These are phyloP conservation scores for Microtus montanus DNA, from an alignment of 2,113 vertebrate genomes.

Conservation along the genomic window DNA sequence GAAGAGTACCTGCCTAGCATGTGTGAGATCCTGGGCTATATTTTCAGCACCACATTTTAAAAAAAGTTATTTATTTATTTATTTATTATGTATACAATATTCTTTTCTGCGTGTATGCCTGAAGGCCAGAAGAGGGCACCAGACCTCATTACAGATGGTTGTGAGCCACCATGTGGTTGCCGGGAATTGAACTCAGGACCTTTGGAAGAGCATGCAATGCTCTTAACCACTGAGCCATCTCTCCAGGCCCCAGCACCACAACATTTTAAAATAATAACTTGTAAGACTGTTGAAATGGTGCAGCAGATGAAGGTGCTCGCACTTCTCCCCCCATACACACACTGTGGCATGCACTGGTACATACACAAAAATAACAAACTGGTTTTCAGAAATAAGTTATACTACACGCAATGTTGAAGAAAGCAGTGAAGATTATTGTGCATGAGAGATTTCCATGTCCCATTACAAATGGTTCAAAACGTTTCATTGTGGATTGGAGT, in stretches of 20 bases:
- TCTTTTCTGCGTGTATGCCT: too few relatives aligned
- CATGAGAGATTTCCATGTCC: neutral
- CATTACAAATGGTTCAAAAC: neutral
- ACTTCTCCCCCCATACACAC: too few relatives aligned
- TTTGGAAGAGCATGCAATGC: too few relatives aligned
- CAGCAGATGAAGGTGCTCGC: neutral
- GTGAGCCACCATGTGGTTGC: too few relatives aligned
- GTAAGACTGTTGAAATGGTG: neutral
- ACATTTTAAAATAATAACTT: neutral
- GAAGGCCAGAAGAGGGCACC: too few relatives aligned
- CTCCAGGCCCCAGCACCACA: neutral
- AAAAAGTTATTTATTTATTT: neutral
- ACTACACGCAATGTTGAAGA: neutral
- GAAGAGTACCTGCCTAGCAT: neutral
- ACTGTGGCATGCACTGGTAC: neutral
- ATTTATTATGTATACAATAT: too few relatives aligned
- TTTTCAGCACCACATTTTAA: neutral
- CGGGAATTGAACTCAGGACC: too few relatives aligned
- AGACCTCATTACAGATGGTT: too few relatives aligned
- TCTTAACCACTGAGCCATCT: too few relatives aligned
- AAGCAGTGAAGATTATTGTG: neutral
- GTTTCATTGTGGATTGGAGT: neutral
- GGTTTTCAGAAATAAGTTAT: too few relatives aligned
- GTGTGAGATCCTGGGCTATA: neutral
- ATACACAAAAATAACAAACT: neutral